Percentiles rank a stretch among this genome's conserved stretches.
Evolutionary conservation across 1,140 invertebrate species (phyloP).

Genomic region (Camponotus floridanus): DNA sequence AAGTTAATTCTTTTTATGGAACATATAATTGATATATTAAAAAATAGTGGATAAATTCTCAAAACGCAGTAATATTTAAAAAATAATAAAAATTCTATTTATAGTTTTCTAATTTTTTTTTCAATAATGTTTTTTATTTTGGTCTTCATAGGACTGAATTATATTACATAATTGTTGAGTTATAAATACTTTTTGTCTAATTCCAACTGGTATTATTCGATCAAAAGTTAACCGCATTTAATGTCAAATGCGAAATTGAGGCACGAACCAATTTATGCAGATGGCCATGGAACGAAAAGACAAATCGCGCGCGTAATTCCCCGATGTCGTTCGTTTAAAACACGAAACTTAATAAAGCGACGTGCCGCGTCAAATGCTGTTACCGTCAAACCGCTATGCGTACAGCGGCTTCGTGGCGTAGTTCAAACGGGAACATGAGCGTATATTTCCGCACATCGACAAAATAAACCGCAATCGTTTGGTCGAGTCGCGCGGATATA

Average conservation of each 20-base stretch:
- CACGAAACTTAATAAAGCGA: constrained; percentile 56
- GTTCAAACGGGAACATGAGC: constrained; percentile 7
- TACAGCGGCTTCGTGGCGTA: background rate
- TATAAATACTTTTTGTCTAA: constrained; percentile 22
- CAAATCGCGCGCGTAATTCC: constrained; percentile 48
- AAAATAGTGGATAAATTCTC: background rate
- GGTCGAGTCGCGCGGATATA: constrained; percentile 32
- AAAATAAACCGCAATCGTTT: constrained; percentile 46
- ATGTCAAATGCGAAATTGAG: constrained; percentile 3
- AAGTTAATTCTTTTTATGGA: background rate
- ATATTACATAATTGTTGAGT: background rate
- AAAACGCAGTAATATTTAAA: background rate
- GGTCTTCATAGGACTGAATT: background rate
- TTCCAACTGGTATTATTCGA: background rate
- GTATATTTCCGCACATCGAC: constrained; percentile 1
- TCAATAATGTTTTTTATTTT: background rate
- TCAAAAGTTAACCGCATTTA: background rate
- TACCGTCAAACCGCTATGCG: constrained; percentile 26
- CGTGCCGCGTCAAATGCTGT: constrained; percentile 48
- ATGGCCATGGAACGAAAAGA: constrained; percentile 39
- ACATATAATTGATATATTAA: background rate
- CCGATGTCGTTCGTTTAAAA: constrained; percentile 47
- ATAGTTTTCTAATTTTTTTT: background rate
- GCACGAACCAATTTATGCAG: constrained; percentile 32
- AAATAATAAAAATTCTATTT: background rate